These are phyloP conservation scores for Drosophila mayaguana DNA, from an alignment of 2,888 invertebrate species.

Conservation along the genomic window DNA sequence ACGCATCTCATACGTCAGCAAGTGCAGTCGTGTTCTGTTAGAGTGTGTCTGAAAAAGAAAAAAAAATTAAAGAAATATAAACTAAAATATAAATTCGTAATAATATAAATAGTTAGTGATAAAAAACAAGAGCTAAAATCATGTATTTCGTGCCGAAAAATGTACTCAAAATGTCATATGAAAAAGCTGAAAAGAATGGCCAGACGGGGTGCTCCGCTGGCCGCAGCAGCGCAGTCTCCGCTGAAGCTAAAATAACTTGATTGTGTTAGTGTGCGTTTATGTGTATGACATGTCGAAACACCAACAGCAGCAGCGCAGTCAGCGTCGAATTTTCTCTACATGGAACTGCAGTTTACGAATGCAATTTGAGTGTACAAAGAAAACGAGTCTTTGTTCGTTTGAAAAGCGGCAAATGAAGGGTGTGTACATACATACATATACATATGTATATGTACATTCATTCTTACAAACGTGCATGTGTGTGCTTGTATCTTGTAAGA, in stretches of 20 bases:
- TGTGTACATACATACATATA: conserved; percentile 44
- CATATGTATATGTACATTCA: background rate
- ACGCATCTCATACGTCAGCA: conserved; percentile 53
- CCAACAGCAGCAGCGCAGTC: conserved; percentile 42
- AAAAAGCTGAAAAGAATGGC: conserved; percentile 37
- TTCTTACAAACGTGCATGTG: conserved; percentile 14
- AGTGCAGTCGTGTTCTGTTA: conserved; percentile 36
- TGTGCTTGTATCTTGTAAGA: conserved; percentile 6
- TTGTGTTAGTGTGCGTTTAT: conserved; percentile 32
- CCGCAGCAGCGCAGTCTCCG: conserved; percentile 47
- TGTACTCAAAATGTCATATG: conserved; percentile 31
- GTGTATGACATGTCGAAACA: conserved; percentile 11
- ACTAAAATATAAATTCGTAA: background rate
- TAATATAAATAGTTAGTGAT: conserved; percentile 2
- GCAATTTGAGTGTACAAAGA: conserved; percentile 65
- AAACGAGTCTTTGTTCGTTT: conserved; percentile 73
- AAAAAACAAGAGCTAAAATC: background rate
- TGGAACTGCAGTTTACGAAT: conserved; percentile 54
- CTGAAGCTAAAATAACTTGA: conserved; percentile 62
- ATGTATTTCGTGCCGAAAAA: conserved; percentile 26
- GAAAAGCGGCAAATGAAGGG: conserved; percentile 60
- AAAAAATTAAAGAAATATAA: conserved; percentile 4
- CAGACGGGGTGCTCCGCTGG: conserved; percentile 68
- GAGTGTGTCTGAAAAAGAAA: background rate
- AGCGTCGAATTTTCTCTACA: conserved; percentile 69